Base-by-base conservation (phyloP, 1,140 invertebrate genomes). In the Muscidifurax raptorellus region DNA sequence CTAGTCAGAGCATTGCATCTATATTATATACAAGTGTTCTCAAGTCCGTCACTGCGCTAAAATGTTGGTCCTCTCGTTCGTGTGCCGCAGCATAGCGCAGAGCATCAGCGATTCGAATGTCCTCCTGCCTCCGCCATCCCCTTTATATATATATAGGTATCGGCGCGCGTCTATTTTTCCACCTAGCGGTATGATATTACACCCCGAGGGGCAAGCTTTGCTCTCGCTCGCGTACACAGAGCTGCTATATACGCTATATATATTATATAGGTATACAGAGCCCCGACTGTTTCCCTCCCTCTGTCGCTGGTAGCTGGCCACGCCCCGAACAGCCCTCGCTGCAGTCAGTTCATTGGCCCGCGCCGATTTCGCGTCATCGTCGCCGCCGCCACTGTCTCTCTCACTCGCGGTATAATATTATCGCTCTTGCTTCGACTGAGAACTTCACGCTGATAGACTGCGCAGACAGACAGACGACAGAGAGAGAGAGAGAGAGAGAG, bases 141-240 rank as follows among this genome's bases (percentile, higher is more conserved):
- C 36, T 36, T 36, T 36, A 36, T 36, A 9, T 36, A 9, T 36
- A 52, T 59, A 22, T 59, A 59, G 15, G 18, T 59, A 59, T 77
- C 75, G 75, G 88, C 87, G 86, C 89, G 89, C 92, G 90, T 92
- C 90, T 92, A 92, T 92, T 92, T 92, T 91, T 92, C 90, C 90
- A 92, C 88, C 87, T 90, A 91, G 91, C 89, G 90, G 90, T 92
- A 92, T 91, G 91, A 92, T 92, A 92, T 92, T 92, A 92, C 90
- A 92, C 90, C 92, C 91, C 88, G 90, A 87, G 90, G 88, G 83
- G 91, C 91, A 90, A 88, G 90, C 90, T 91, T 89, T 87, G 88
- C 85, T 85, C 86, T 30, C 10, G 66, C 66, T 30, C 25, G 66
- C 27, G 66, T 69, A 69, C 52, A 59, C 52, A 59, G 18, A 59